Base-by-base conservation (phyloP, 2,797 vertebrate genomes). In the Forpus xanthops region DNA sequence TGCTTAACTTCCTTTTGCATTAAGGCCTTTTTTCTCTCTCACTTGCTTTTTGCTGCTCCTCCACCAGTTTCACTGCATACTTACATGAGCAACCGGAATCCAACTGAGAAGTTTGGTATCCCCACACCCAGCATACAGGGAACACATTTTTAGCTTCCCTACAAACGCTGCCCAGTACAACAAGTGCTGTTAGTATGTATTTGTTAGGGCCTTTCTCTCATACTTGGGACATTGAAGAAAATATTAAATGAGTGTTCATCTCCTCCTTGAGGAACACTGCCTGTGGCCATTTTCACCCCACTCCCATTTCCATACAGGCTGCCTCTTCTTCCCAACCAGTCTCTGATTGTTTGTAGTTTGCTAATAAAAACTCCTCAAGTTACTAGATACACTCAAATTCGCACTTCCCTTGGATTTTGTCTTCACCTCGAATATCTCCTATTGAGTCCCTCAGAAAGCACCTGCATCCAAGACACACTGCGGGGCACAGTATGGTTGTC, bases 391-490 rank as follows among this genome's bases (percentile, higher is more conserved):
- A 18, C 14, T 24, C n/a, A 33, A 42, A 79, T 16, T 21, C 52
- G 6, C 23, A 4, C 41, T 73, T 68, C 56, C 37, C 21, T 52
- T 19, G 35, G 35, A 47, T 35, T 65, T 11, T 62, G 42, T 41
- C 50, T 65, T 67, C 37, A 56, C 10, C n/a, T 33, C 6, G 47
- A 42, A 28, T 17, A 45, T 17, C 41, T 45, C 35, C 58, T 41
- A 13, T 0, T 15, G 44, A 60, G 31, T 27, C 30, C 10, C 44
- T 8, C 50, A 15, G 18, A 49, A 23, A 27, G 30, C 7, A 3
- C 6, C 13, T 9, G 1, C 2, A 6, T 1, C 2, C 37, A 10
- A 10, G 75, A 20, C 35, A 13, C 2, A 1, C 24, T 3, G 35
- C 49, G 2, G 24, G 49, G 42, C 60, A 41, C 0, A 6, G 30